A percentile compares a stretch with the other conserved stretches of the same genome.
These are phyloP conservation scores for Macrosoma leucophasiata DNA, from an alignment of 2,888 invertebrate genomes.

Conservation along the genomic window DNA sequence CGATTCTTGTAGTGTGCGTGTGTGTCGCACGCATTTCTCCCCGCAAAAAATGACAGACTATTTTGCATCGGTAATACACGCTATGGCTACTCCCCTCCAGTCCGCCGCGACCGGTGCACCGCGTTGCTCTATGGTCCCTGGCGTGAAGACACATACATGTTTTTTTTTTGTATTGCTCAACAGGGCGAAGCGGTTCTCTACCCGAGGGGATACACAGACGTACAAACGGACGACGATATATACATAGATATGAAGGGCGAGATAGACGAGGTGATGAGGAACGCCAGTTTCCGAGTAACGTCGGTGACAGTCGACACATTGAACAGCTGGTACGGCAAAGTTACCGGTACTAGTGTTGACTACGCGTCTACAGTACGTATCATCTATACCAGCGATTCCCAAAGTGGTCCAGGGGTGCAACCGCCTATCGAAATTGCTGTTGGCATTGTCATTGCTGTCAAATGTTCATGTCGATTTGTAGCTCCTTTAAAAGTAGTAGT, in stretches of 20 bases:
- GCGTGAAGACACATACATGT: too few relatives aligned
- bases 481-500: not conserved
- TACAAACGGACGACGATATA: constrained; percentile 46
- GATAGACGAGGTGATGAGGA: constrained; percentile 54
- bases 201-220: constrained; percentile 49
- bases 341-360: constrained; percentile 55
- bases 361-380: constrained; percentile 50
- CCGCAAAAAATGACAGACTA: too few relatives aligned
- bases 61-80: too few relatives aligned
- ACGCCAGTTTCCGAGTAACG: constrained; percentile 45
- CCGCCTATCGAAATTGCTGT: not conserved
- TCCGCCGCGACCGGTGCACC: too few relatives aligned
- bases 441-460: not conserved
- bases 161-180: too few relatives aligned
- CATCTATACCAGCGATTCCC: not conserved
- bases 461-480: not conserved
- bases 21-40: too few relatives aligned
- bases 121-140: too few relatives aligned
- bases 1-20: too few relatives aligned
- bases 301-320: constrained; percentile 45
- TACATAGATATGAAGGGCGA: constrained; percentile 55
- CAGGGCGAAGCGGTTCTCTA: constrained; percentile 62
- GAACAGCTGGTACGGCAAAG: constrained; percentile 52
- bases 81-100: too few relatives aligned
- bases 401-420: not conserved